Evolutionary conservation across 2,888 invertebrate species (phyloP), one percentile per base, ranked within the genome.

Genomic region (Heliothis peltigera): DNA sequence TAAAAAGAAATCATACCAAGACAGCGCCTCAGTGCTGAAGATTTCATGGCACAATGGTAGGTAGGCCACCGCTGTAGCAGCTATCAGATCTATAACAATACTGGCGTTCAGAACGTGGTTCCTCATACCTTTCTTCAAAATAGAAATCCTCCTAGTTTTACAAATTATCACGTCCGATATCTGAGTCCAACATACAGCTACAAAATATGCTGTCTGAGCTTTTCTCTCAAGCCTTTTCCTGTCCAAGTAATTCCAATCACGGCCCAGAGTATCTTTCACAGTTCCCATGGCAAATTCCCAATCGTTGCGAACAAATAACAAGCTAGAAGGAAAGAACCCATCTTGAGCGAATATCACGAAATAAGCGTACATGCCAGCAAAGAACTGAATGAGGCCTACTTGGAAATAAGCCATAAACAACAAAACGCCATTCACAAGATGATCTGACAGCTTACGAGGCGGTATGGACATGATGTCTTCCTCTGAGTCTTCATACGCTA

Each of bases 381-480:
- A 96, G 19, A 98, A 97, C 91, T 98, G 98, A 77, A 98, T 97
- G 89, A 98, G 95, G 56, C 98, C 98, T 73, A 98, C 97, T 93
- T 98, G 98, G 70, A 97, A 97, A 88, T 98, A 98, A 0, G 98
- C 96, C 96, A 98, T 97, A 81, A 96, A 97, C 80, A 98, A 96
- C 77, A 98, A 89, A 56, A 95, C 93, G 64, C 87, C 86, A 72
- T 92, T 96, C 0, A 96, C 96, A 4, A 96, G 89, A 65, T 92
- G 95, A 77, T 96, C 96, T 0, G 86, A 84, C 0, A 88, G 88
- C 76, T 96, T 93, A n/a, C 96, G 91, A 0, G 96, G 96, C 1
- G 94, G 95, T 49, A 95, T 92, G 2, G 84, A 95, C 97, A 98
- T 97, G 69, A 97, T 97, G 84, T 97, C 97, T 53, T 96, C 95